Evolutionary conservation across 2,888 invertebrate species (phyloP).

Genomic region (Eremobia ochroleuca): DNA sequence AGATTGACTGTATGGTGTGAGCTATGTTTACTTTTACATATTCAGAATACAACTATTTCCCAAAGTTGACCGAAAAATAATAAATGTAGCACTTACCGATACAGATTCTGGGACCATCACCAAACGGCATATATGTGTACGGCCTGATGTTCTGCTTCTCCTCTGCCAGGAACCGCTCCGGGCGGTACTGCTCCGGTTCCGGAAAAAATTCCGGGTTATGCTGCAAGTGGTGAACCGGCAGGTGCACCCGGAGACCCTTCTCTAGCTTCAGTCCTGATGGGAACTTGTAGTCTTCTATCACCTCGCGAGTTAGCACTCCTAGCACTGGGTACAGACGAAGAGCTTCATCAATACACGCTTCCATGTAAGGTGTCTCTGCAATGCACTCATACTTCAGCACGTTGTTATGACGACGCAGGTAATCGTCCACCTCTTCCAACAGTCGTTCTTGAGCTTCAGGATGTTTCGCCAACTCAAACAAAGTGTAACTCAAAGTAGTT

Average conservation of each 20-base stretch:
- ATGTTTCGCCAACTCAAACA: slow-evolving; percentile 78
- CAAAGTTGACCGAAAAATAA: not conserved
- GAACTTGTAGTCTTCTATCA: slow-evolving; percentile 78
- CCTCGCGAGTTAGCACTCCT: slow-evolving; percentile 77
- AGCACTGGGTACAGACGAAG: slow-evolving; percentile 81
- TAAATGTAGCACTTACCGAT: slow-evolving; percentile 76
- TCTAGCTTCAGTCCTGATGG: slow-evolving; percentile 77
- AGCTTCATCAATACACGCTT: slow-evolving; percentile 78
- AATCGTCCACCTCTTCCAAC: slow-evolving; percentile 75
- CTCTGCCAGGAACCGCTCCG: slow-evolving; percentile 79
- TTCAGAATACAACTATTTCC: not conserved
- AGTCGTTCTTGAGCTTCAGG: slow-evolving; percentile 70
- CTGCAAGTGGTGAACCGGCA: slow-evolving; percentile 81
- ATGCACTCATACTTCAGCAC: slow-evolving; percentile 73
- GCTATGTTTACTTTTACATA: not conserved
- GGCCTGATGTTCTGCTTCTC: slow-evolving; percentile 75
- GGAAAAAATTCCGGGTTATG: slow-evolving; percentile 77
- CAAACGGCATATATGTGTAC: slow-evolving; percentile 83
- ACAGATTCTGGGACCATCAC: slow-evolving; percentile 83
- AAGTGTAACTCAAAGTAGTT: slow-evolving; percentile 69
- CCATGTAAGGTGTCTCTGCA: slow-evolving; percentile 73
- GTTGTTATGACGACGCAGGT: slow-evolving; percentile 70
- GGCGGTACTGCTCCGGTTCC: slow-evolving; percentile 78
- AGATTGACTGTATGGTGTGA: not conserved
- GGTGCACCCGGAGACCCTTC: slow-evolving; percentile 79